phyloP scores from a whole-genome alignment of 2,888 invertebrate genomes.

The Latheticus oryzae region DNA sequence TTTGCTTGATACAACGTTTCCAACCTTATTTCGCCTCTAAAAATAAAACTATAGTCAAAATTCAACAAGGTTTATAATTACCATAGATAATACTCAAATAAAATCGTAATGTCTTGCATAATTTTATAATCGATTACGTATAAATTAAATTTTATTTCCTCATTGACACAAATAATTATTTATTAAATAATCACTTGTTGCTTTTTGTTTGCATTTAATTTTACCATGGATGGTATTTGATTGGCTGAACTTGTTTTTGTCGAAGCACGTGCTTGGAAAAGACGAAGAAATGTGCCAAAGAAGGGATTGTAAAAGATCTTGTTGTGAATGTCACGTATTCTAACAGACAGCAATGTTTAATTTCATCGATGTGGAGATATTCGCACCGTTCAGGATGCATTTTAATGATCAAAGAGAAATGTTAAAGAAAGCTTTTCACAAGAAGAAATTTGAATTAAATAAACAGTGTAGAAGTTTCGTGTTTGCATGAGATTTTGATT shows the following conservation, averaged over 20 bases:
- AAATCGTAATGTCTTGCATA: slow-evolving; percentile 10
- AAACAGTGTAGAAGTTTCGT: slow-evolving; percentile 33
- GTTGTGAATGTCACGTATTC: slow-evolving; percentile 1
- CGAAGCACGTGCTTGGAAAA: slow-evolving; percentile 20
- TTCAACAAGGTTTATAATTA: slow-evolving; percentile 3
- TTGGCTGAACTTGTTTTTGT: no score
- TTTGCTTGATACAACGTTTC: not conserved
- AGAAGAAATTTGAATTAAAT: no score
- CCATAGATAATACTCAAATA: slow-evolving; percentile 14
- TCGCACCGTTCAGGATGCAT: slow-evolving; percentile 20
- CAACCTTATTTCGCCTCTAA: not conserved
- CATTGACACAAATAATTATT: slow-evolving; percentile 7
- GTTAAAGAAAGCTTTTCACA: no score
- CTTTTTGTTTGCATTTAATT: not conserved
- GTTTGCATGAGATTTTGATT: slow-evolving; percentile 37
- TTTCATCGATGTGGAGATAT: slow-evolving; percentile 21
- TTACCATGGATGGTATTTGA: not conserved
- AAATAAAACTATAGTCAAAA: slow-evolving; percentile 1
- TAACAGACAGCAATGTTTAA: slow-evolving; percentile 30
- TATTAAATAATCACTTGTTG: not conserved
- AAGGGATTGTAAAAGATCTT: slow-evolving; percentile 15
- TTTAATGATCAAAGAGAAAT: no score
- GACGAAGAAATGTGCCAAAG: slow-evolving; percentile 25
- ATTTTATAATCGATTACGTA: slow-evolving; percentile 6
- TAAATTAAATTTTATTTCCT: slow-evolving; percentile 8